Conservation (phyloP, 2,113 vertebrate species). For the Rallus limicola region DNA sequence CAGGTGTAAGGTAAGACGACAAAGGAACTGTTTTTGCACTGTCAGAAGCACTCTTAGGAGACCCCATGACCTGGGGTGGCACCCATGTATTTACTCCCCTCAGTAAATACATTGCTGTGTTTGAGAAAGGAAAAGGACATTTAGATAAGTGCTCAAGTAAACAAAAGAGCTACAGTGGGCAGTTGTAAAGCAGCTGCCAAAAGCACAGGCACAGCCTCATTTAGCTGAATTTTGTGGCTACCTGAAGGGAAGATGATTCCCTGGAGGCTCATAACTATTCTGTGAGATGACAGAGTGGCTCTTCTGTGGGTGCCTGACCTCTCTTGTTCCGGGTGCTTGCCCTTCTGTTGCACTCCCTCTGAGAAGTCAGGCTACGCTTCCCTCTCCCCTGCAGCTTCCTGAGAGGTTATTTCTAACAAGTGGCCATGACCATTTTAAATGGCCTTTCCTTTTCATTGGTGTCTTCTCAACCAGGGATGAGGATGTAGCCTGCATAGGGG, state of each 20-base stretch:
- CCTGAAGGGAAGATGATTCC: not conserved
- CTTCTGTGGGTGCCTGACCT: not conserved
- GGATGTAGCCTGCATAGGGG: not conserved
- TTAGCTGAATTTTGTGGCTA: not conserved
- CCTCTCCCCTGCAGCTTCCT: not conserved
- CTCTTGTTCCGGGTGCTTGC: not conserved
- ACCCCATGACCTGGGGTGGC: accelerated
- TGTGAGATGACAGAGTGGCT: not conserved
- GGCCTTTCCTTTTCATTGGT: not conserved
- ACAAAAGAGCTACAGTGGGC: not conserved
- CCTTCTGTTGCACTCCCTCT: not conserved
- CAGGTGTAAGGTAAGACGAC: not conserved
- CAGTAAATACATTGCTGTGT: not conserved
- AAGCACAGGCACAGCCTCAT: not conserved
- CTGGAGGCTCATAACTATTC: not conserved
- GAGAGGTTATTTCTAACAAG: not conserved
- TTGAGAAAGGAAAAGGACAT: not conserved
- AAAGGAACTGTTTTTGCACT: not conserved
- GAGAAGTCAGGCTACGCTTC: not conserved
- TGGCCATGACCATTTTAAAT: not conserved
- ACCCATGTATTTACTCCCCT: accelerated
- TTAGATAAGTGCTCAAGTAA: not conserved
- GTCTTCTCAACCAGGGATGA: not conserved
- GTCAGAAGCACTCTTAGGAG: not conserved
- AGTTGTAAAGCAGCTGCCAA: not conserved